Evolutionary conservation across 2,113 vertebrate species (phyloP).

Genomic region (Chaetops frenatus): DNA sequence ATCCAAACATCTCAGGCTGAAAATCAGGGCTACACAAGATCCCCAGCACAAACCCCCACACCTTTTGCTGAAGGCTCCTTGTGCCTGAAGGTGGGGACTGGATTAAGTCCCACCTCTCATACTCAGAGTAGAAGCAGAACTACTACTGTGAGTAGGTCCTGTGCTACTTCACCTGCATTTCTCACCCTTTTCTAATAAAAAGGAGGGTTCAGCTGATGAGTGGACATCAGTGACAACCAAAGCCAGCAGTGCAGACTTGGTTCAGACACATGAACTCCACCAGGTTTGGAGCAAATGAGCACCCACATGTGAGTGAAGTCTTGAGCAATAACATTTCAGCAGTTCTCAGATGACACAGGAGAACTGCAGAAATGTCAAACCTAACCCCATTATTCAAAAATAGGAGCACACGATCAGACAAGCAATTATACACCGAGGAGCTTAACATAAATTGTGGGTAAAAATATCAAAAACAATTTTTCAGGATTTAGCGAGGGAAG

Average conservation of each 20-base stretch:
- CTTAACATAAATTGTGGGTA: conserved; percentile 64
- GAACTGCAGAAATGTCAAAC: conserved; percentile 27
- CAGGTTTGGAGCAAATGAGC: background rate
- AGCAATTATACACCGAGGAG: conserved; percentile 64
- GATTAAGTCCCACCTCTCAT: background rate
- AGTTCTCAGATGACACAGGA: conserved; percentile 34
- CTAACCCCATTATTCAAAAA: conserved; percentile 45
- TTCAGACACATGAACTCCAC: background rate
- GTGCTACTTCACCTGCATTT: background rate
- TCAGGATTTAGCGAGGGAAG: conserved; percentile 60
- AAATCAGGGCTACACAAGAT: too few species aligned
- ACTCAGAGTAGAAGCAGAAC: background rate
- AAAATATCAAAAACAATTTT: conserved; percentile 69
- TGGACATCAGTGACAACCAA: background rate
- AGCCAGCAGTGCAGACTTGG: background rate
- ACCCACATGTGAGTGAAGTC: background rate
- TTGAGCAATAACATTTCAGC: conserved; percentile 2
- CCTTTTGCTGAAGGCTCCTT: background rate
- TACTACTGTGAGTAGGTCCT: background rate
- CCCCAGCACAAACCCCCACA: background rate
- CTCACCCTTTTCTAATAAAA: background rate
- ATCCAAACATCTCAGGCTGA: too few species aligned
- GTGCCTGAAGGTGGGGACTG: background rate
- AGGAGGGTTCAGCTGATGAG: background rate
- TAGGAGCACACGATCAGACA: conserved; percentile 45